Evolutionary conservation across 2,797 vertebrate genomes (phyloP).

Genomic region (Smutsia gigantea): DNA sequence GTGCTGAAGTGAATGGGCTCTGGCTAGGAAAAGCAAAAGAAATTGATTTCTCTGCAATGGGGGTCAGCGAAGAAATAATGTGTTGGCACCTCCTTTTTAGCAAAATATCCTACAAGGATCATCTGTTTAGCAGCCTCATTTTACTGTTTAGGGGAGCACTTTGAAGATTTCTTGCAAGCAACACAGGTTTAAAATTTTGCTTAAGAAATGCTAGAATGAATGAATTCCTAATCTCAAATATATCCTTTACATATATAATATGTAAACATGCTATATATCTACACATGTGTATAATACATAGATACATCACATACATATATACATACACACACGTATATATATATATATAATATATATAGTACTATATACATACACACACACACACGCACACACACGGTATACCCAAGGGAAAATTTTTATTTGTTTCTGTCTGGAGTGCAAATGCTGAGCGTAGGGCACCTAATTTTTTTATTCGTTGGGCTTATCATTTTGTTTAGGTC

Average conservation of each 20-base stretch:
- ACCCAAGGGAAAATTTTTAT: neutral
- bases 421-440: neutral
- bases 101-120: neutral
- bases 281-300: neutral
- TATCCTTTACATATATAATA: neutral
- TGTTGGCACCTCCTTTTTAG: neutral
- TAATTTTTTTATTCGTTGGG: neutral
- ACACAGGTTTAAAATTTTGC: neutral
- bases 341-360: neutral
- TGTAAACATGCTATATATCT: neutral
- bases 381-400: neutral
- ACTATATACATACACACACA: neutral
- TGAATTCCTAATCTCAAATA: neutral
- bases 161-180: constrained; percentile 22
- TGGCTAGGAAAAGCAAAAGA: neutral
- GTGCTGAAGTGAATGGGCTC: constrained; percentile 36
- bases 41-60: neutral
- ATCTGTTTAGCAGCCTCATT: neutral
- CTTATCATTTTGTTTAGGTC: constrained; percentile 36
- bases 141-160: neutral
- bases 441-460: neutral
- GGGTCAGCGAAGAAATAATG: neutral
- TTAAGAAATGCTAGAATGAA: constrained; percentile 9
- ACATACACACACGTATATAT: rapidly evolving
- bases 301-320: neutral